Evolutionary conservation across 2,797 vertebrate genomes (phyloP), one percentile per base, ranked within the genome.

Genomic region (Sebastiscus albofasciatus): DNA sequence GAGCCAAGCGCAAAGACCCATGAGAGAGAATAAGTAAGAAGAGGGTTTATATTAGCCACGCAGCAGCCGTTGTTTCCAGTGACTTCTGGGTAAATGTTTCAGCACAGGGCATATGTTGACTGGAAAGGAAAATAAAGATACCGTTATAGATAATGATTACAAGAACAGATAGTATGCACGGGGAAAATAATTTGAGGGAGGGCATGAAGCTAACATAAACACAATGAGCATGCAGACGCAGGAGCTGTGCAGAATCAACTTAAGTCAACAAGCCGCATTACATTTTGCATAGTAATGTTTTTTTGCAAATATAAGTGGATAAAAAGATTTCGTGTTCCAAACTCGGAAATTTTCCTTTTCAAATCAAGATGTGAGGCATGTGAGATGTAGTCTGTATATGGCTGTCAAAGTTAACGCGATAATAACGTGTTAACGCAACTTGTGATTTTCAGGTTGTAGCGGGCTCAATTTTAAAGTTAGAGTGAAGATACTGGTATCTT

Each of bases 51-150:
- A 75, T 79, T 74, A 80, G 68, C 67, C 66, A 52, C 54, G 58
- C 75, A 79, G 81, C 46, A 52, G 46, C 72, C 46, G 13, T 69
- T 80, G 67, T 71, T 87, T 86, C 29, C 61, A 72, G 26, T 67
- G 76, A 84, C 49, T 79, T 86, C 10, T 83, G 34, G 55, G 52
- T 75, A 69, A 84, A 85, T 73, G 69, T 89, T 79, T 83, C 75
- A 75, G 46, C 79, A 34, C 54, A 66, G 55, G 79, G 67, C 62
- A 67, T 79, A 78, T 79, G 65, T 80, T 66, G 69, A 80, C 60
- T 52, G 22, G 22, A 68, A 77, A 56, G 31, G 20, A 65, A 87
- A 81, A 80, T 61, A n/a, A 72, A 84, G 64, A 77, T 55, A 52
- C 5, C 7, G n/a, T 71, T 70, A 46, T 2, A 58, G 34, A 36